A percentile compares a stretch with the other conserved stretches of the same genome.
phyloP scores from a whole-genome alignment of 1,140 invertebrate genomes.

The Hylyphantes graminicola region DNA sequence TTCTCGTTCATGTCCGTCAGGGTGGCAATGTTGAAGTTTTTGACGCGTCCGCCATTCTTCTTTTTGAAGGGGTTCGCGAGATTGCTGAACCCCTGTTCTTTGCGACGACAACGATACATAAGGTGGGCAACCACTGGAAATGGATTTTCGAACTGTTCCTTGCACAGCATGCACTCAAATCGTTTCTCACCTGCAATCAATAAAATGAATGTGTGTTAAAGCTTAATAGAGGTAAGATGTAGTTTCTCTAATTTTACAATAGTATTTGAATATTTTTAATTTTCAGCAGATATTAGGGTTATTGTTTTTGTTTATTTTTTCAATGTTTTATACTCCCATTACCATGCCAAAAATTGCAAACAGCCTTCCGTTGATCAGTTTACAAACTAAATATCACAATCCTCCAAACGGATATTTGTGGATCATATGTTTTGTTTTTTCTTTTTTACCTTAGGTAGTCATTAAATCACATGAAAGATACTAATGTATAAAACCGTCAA shows the following conservation, averaged over 20 bases:
- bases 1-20: constrained; percentile 58
- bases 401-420: too few species aligned
- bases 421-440: too few species aligned
- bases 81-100: constrained; percentile 40
- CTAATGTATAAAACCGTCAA: too few species aligned
- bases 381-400: too few species aligned
- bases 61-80: constrained; percentile 29
- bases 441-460: too few species aligned
- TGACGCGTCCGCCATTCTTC: constrained; percentile 56
- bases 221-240: background rate
- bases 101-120: constrained; percentile 62
- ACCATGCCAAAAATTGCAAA: too few species aligned
- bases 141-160: constrained; percentile 62
- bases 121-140: constrained; percentile 63
- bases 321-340: too few species aligned
- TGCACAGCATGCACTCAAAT: constrained; percentile 62
- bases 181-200: constrained; percentile 55
- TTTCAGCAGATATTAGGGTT: background rate
- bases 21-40: constrained; percentile 64
- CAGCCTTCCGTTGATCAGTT: too few species aligned
- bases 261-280: background rate
- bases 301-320: too few species aligned
- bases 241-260: background rate
- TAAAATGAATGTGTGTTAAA: background rate
- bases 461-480: too few species aligned